Base-by-base conservation (phyloP, 2,888 invertebrate genomes). In the Scaptomyza parva region DNA sequence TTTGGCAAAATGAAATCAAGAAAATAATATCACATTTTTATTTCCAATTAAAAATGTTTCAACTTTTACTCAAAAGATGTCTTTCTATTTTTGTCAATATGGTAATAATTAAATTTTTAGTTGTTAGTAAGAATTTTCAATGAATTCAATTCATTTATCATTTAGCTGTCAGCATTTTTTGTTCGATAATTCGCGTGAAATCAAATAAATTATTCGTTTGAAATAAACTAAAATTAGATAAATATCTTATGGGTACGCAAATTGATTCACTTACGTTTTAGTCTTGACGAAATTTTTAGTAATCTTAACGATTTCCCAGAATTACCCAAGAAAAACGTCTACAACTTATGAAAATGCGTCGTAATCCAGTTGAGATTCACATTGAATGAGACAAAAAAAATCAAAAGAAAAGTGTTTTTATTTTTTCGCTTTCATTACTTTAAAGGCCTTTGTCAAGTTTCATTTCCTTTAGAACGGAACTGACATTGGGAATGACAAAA, bases 181-280 rank as follows among this genome's bases (percentile, higher is more conserved):
- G n/a, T n/a, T n/a, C n/a, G n/a, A 50, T 57, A 68, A 62, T 47
- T 68, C 24, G 17, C 28, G 26, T n/a, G 53, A 45, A 53, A 44
- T 30, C n/a, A n/a, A n/a, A n/a, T n/a, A n/a, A n/a, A 50, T 57
- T 62, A 62, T 47, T 68, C 24, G 17, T 24, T 35, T n/a, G 53
- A 45, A 53, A 44, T 30, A 11, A n/a, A 35, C 39, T 58, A 62
- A 61, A 58, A 51, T 68, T 54, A 43, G 57, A 11, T 51, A 37
- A 9, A 9, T 28, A 28, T 9, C 8, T 28, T 28, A 28, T 2
- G 8, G 51, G 24, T 35, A 30, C 8, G 2, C 6, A 22, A 9
- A 47, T 28, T 33, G 41, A 61, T 24, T 45, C 40, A 54, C 37
- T 24, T 47, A 47, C 28, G 9, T 9, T 28, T 2, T 28, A 9